Evolutionary conservation across 2,113 vertebrate species (phyloP).

Genomic region (Anarrhichthys ocellatus): DNA sequence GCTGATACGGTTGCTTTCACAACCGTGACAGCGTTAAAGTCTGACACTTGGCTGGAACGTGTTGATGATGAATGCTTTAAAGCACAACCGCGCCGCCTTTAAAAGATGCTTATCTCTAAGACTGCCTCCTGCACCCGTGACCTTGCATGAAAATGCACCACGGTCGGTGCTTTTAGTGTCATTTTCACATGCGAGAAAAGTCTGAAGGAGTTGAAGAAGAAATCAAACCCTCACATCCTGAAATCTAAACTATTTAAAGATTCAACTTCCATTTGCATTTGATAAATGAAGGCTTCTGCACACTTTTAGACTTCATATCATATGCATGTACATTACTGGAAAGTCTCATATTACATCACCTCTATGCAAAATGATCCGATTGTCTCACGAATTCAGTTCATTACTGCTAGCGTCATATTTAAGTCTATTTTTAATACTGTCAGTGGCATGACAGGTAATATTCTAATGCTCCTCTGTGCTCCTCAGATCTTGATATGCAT

Average conservation of each 20-base stretch:
- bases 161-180: neutral
- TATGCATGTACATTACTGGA: constrained; percentile 7
- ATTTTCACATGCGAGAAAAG: neutral
- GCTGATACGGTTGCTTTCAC: constrained; percentile 7
- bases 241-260: neutral
- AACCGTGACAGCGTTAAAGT: neutral
- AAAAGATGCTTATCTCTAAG: neutral
- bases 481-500: constrained; percentile 30
- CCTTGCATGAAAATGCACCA: constrained; percentile 6
- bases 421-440: constrained; percentile 33
- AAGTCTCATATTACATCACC: neutral
- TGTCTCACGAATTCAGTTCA: constrained; percentile 45
- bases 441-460: constrained; percentile 37
- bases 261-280: neutral
- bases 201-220: neutral
- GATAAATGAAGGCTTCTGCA: neutral
- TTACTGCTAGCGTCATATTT: constrained; percentile 21
- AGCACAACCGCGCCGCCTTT: neutral
- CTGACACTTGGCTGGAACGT: constrained; percentile 7
- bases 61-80: neutral
- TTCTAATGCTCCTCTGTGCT: constrained; percentile 35
- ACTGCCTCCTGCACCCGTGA: constrained; percentile 4
- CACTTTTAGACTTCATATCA: neutral
- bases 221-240: neutral
- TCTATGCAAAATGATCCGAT: neutral